Percentiles rank a stretch among this genome's conserved stretches.
phyloP scores from a whole-genome alignment of 2,113 vertebrate genomes.

The Nycticryphes semicollaris region DNA sequence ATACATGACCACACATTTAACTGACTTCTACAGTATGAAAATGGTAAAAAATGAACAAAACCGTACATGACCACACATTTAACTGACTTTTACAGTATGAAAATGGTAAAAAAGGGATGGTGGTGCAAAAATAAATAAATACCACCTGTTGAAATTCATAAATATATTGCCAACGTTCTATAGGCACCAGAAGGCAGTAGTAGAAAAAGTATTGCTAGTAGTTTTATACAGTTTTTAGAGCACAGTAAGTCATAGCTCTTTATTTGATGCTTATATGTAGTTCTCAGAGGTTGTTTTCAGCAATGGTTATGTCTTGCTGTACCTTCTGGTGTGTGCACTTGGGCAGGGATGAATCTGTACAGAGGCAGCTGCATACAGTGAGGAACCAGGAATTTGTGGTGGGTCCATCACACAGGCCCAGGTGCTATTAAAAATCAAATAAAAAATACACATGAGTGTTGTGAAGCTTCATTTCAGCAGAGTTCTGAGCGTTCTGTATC shows the following conservation, averaged over 20 bases:
- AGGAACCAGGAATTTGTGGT: neutral
- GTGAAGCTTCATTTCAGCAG: neutral
- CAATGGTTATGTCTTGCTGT: neutral
- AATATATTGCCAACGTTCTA: neutral
- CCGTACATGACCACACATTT: rapidly evolving
- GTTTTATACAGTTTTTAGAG: neutral
- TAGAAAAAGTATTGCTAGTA: neutral
- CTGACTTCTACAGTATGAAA: neutral
- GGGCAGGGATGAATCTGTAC: neutral
- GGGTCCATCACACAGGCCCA: neutral
- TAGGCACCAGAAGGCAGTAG: neutral
- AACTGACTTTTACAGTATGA: neutral
- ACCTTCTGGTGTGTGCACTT: neutral
- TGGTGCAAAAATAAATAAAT: neutral
- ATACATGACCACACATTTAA: rapidly evolving
- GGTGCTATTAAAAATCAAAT: neutral
- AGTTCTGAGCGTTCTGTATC: neutral
- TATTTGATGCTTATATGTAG: neutral
- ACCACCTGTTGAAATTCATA: neutral
- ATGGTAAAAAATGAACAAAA: no score
- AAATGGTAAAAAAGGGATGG: neutral
- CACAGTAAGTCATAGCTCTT: neutral
- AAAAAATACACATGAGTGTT: neutral
- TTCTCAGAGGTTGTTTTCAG: neutral
- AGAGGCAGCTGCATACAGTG: neutral